Percentiles rank a stretch among this genome's conserved stretches.
Conservation (phyloP, 2,113 vertebrate genomes). For the Mixornis gularis region DNA sequence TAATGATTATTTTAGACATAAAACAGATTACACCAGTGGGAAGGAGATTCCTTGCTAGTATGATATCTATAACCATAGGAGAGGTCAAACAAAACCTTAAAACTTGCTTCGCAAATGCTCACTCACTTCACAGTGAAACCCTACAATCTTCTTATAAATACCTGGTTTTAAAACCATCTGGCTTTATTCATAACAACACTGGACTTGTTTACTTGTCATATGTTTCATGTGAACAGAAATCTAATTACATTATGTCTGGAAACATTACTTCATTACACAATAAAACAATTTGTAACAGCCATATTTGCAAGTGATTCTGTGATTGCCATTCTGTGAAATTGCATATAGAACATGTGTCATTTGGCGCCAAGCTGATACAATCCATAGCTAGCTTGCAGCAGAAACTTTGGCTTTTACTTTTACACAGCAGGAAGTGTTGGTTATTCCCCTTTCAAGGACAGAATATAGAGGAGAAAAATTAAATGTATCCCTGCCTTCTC, state of each 20-base stretch:
- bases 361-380: neutral
- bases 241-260: slow-evolving; percentile 62
- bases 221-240: slow-evolving; percentile 59
- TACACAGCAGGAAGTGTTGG: slow-evolving; percentile 9
- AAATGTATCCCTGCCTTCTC: neutral
- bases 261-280: slow-evolving; percentile 63
- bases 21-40: neutral
- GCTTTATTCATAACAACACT: slow-evolving; percentile 40
- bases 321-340: slow-evolving; percentile 53
- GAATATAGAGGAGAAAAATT: neutral
- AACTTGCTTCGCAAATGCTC: neutral
- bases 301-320: slow-evolving; percentile 39
- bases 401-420: slow-evolving; percentile 33
- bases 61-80: neutral
- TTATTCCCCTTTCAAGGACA: slow-evolving; percentile 1
- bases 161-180: neutral
- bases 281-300: slow-evolving; percentile 62
- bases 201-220: slow-evolving; percentile 39
- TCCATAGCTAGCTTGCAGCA: neutral
- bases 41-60: neutral
- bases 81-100: neutral
- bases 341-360: neutral
- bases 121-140: slow-evolving; percentile 20
- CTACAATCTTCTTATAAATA: slow-evolving; percentile 27
- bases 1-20: neutral